A percentile compares a stretch with the other conserved stretches of the same genome.
These are phyloP conservation scores for Canis aureus DNA, from an alignment of 2,113 vertebrate species.

Conservation along the genomic window DNA sequence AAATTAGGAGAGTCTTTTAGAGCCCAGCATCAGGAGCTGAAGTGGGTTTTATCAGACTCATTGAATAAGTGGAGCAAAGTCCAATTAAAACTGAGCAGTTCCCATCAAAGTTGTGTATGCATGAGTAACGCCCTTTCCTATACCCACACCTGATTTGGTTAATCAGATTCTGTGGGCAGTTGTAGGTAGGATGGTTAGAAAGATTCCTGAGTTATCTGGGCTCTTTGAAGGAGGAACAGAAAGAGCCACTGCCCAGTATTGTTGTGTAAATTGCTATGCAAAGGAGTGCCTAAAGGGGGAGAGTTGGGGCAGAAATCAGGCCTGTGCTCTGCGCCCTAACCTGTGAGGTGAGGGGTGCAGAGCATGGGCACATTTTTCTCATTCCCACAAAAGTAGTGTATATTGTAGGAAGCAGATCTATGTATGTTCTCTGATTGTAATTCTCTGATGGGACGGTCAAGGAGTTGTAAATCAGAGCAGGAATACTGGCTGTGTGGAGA, in stretches of 20 bases:
- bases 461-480: background rate
- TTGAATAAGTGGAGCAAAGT: conserved; percentile 15
- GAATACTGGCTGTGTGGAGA: background rate
- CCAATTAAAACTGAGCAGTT: background rate
- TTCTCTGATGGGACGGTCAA: background rate
- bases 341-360: background rate
- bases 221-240: background rate
- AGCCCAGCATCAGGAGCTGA: background rate
- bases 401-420: background rate
- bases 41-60: background rate
- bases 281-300: background rate
- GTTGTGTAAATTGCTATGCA: background rate
- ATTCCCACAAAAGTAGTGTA: background rate
- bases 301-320: background rate
- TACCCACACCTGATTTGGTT: background rate
- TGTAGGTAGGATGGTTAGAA: background rate
- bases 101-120: background rate
- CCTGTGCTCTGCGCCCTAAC: background rate
- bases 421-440: background rate
- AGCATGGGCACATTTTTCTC: conserved; percentile 5
- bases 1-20: conserved; percentile 19
- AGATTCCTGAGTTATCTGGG: background rate
- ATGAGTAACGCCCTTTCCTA: background rate
- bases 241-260: background rate
- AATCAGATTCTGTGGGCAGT: background rate